These are phyloP conservation scores for Kryptolebias marmoratus DNA, from an alignment of 2,113 vertebrate species.

Conservation along the genomic window DNA sequence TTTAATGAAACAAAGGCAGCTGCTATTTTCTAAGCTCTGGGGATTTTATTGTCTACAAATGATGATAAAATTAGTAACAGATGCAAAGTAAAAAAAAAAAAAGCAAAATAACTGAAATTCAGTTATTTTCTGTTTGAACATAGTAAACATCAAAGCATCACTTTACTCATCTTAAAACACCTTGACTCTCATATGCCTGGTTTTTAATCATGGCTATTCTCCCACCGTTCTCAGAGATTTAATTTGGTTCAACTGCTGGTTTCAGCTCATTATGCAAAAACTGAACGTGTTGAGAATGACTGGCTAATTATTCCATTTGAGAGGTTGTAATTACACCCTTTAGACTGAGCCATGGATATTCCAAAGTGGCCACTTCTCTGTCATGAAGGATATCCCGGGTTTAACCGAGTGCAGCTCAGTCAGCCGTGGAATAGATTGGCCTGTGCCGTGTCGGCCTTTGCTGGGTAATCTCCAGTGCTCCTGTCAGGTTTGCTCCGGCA, in stretches of 20 bases:
- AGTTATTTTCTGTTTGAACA: not conserved
- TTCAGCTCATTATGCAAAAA: slow-evolving; percentile 61
- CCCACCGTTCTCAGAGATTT: slow-evolving; percentile 57
- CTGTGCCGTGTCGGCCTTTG: slow-evolving; percentile 33
- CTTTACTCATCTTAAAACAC: slow-evolving; percentile 51
- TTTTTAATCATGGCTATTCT: slow-evolving; percentile 54
- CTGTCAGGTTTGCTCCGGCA: slow-evolving; percentile 13
- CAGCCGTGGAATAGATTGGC: slow-evolving; percentile 34
- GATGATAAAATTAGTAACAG: too few relatives aligned
- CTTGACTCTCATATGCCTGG: slow-evolving; percentile 40
- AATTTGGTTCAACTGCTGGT: slow-evolving; percentile 67
- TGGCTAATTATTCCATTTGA: slow-evolving; percentile 74
- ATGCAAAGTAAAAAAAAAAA: not conserved
- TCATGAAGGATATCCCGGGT: slow-evolving; percentile 56
- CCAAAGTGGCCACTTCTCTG: slow-evolving; percentile 57
- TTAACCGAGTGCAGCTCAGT: slow-evolving; percentile 43
- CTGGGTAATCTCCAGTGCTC: slow-evolving; percentile 46
- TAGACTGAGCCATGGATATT: slow-evolving; percentile 63
- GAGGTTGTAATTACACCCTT: slow-evolving; percentile 75
- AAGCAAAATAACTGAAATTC: not conserved
- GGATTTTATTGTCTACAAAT: too few relatives aligned
- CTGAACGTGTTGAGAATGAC: slow-evolving; percentile 60
- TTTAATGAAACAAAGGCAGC: too few relatives aligned
- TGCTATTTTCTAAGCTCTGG: too few relatives aligned
- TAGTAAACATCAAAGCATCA: slow-evolving; percentile 34